Evolutionary conservation across 35 echinoderm and acorn worm species (phyloP).

Genomic region (Nesometra sesokonis): DNA sequence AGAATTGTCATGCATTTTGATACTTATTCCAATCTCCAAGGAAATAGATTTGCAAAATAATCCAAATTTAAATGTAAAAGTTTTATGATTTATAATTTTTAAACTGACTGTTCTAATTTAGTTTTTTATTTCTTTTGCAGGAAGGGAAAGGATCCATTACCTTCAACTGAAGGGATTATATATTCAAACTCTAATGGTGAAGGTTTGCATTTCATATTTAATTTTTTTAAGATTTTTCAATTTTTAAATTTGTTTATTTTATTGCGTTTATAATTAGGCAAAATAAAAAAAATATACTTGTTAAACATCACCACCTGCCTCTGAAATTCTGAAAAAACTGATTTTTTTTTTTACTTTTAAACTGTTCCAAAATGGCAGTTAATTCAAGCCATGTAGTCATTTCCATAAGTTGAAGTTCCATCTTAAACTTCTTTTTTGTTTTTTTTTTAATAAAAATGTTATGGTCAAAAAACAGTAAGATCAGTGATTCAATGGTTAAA

Average conservation of each 20-base stretch:
- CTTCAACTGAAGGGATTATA: background rate
- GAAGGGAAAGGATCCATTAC: background rate
- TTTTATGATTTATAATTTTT: background rate
- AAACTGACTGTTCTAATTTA: background rate
- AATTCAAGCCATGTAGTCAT: too few relatives aligned
- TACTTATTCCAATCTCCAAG: background rate
- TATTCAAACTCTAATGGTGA: background rate
- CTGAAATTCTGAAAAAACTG: too few relatives aligned
- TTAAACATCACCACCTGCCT: too few relatives aligned
- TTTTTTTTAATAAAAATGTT: too few relatives aligned
- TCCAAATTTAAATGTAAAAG: background rate
- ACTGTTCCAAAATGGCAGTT: too few relatives aligned
- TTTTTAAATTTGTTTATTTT: background rate
- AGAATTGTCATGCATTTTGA: background rate
- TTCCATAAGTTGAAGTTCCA: too few relatives aligned
- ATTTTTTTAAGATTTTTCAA: background rate
- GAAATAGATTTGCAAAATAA: background rate
- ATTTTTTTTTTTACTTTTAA: too few relatives aligned
- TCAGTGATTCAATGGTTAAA: too few relatives aligned
- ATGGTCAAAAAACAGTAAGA: too few relatives aligned
- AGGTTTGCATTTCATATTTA: background rate
- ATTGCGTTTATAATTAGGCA: too few relatives aligned
- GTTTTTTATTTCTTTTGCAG: background rate
- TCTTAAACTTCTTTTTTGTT: too few relatives aligned
- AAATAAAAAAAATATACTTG: too few relatives aligned